These are phyloP conservation scores for Oasisia sp. DNA, from an alignment of 2,888 invertebrate species.

Conservation along the genomic window DNA sequence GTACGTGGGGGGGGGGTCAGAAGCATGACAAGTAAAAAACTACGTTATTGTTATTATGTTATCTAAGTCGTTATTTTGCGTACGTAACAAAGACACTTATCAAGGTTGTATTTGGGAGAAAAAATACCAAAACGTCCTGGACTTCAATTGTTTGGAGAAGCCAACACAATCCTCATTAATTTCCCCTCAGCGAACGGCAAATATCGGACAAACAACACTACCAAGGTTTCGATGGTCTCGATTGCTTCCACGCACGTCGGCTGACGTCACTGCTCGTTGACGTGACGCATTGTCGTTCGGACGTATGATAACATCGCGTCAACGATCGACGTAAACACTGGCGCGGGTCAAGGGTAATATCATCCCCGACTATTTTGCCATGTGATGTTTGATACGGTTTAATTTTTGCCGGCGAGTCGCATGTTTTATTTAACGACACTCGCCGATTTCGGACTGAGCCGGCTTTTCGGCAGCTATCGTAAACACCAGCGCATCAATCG, in stretches of 20 bases:
- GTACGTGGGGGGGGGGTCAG: too few relatives aligned
- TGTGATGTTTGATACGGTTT: constrained; percentile 1
- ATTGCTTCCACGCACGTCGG: neutral
- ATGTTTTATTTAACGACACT: constrained; percentile 7
- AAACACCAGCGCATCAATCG: neutral
- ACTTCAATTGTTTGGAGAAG: too few relatives aligned
- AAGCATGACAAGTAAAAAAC: too few relatives aligned
- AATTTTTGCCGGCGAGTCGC: neutral
- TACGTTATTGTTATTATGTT: too few relatives aligned
- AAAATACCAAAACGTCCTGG: too few relatives aligned
- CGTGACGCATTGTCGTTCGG: neutral
- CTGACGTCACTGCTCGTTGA: neutral
- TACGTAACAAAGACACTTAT: too few relatives aligned
- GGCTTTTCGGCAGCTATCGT: neutral
- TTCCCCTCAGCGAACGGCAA: neutral
- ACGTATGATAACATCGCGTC: neutral
- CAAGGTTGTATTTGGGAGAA: too few relatives aligned
- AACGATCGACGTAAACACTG: neutral
- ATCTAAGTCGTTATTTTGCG: too few relatives aligned
- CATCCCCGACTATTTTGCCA: neutral
- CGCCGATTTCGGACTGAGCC: neutral
- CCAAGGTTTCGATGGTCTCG: neutral
- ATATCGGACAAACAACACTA: neutral
- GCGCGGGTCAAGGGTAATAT: neutral
- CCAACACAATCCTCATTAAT: neutral